A percentile compares a stretch with the other conserved stretches of the same genome.
Conservation (phyloP, 2,113 vertebrate genomes). For the Crotalus viridis region DNA sequence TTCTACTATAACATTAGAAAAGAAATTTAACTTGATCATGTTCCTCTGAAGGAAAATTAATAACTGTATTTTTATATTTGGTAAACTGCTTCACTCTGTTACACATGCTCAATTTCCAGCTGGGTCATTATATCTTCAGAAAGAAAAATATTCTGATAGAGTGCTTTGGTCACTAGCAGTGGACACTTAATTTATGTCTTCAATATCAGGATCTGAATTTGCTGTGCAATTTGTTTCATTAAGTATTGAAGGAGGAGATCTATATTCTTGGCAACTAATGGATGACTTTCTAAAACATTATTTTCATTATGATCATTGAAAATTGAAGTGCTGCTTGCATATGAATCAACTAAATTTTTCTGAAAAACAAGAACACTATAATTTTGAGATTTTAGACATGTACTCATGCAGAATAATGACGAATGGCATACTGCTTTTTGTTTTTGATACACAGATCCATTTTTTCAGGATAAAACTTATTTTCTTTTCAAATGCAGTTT, state of each 20-base stretch:
- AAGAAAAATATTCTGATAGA: conserved; percentile 44
- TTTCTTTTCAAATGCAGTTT: neutral
- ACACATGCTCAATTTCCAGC: neutral
- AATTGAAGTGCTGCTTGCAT: conserved; percentile 16
- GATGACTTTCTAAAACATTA: neutral
- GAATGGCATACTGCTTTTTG: neutral
- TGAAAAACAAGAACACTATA: neutral
- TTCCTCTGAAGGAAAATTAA: neutral
- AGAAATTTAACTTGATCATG: neutral
- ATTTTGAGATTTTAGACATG: neutral
- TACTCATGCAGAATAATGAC: neutral
- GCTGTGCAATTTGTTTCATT: neutral
- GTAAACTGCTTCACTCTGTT: neutral
- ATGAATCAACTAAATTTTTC: neutral
- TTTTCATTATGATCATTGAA: neutral
- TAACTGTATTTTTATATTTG: neutral
- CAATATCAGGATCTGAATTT: conserved; percentile 43
- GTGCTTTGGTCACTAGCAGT: conserved; percentile 7
- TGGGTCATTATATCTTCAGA: conserved; percentile 26
- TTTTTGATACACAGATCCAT: conserved; percentile 9
- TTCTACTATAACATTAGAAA: neutral
- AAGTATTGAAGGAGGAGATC: neutral
- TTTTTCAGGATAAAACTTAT: neutral
- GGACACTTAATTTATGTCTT: conserved; percentile 33
- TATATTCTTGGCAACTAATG: neutral